Percentiles rank a stretch among this genome's conserved stretches.
These are phyloP conservation scores for Anser brachyrhynchus DNA, from an alignment of 2,113 vertebrate species.

Conservation along the genomic window DNA sequence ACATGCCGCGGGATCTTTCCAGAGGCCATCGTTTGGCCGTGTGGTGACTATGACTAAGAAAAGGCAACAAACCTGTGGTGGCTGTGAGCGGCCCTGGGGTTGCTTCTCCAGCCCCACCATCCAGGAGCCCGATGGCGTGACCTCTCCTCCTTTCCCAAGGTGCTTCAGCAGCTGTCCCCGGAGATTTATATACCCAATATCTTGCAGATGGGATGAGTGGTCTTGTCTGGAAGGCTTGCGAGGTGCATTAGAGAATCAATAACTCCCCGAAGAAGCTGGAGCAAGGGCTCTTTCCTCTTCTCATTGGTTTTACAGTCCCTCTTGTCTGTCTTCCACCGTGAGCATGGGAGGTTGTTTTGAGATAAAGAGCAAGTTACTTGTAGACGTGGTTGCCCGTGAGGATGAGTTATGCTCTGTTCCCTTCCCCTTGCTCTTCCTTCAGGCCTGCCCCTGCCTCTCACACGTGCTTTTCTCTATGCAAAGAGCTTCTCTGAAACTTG, in stretches of 20 bases:
- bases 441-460: background rate
- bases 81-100: background rate
- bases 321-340: accelerated
- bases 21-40: background rate
- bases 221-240: background rate
- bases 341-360: background rate
- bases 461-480: background rate
- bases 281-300: background rate
- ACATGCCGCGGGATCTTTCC: too few species aligned
- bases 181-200: background rate
- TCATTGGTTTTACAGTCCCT: background rate
- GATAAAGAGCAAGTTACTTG: background rate
- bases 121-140: background rate
- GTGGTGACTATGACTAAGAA: background rate
- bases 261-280: background rate
- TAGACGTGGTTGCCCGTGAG: accelerated
- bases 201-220: background rate
- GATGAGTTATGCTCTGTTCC: background rate
- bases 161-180: background rate
- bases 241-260: background rate
- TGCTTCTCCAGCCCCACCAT: background rate
- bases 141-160: background rate
- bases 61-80: background rate
- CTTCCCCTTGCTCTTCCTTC: background rate
- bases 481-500: background rate